Conservation (phyloP, 2,113 vertebrate species). For the Zonotrichia leucophrys region DNA sequence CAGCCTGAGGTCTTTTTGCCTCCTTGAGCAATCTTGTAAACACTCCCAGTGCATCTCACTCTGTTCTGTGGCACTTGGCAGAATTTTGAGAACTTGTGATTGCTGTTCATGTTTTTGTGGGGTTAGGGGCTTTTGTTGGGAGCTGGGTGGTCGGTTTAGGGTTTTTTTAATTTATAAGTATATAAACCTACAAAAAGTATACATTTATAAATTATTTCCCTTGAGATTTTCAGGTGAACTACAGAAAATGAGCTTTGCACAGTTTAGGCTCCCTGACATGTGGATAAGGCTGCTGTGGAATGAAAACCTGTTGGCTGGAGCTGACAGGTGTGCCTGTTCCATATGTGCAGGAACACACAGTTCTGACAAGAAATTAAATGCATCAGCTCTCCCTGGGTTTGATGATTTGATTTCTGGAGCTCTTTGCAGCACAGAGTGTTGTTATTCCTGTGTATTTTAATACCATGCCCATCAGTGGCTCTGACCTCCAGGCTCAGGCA, state of each 20-base stretch:
- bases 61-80: background rate
- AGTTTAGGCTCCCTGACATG: accelerated
- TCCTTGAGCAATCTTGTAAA: background rate
- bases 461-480: background rate
- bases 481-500: background rate
- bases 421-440: background rate
- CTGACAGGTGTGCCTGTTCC: background rate
- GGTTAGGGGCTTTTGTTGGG: too few species aligned
- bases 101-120: background rate
- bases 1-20: background rate
- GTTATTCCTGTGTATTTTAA: background rate
- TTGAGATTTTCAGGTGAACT: background rate
- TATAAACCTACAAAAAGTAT: background rate
- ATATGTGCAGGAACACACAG: background rate
- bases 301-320: background rate
- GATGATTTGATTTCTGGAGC: background rate
- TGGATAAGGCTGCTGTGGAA: accelerated
- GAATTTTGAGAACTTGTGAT: background rate
- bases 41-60: accelerated
- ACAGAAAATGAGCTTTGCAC: background rate
- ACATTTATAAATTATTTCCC: background rate
- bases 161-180: background rate
- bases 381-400: background rate
- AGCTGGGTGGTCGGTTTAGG: accelerated
- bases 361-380: background rate